Evolutionary conservation across 2,797 vertebrate genomes (phyloP).

Genomic region (Pyrocephalus nanus): DNA sequence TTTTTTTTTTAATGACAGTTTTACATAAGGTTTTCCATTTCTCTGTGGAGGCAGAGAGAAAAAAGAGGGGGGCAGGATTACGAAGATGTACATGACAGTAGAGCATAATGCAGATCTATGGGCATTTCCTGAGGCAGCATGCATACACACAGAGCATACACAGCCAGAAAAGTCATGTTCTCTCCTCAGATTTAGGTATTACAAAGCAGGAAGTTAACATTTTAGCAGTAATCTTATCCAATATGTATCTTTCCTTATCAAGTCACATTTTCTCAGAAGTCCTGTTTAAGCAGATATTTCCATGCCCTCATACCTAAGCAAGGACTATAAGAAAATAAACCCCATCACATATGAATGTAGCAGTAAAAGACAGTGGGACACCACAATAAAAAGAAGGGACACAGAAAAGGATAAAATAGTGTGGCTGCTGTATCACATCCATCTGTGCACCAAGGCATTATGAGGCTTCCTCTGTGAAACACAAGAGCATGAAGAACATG

Average conservation of each 20-base stretch:
- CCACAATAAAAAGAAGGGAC: not conserved
- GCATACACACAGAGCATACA: not conserved
- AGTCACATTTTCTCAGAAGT: not conserved
- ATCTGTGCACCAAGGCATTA: not conserved
- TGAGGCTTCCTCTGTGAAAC: fast-evolving
- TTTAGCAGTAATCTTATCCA: not conserved
- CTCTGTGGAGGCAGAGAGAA: not conserved
- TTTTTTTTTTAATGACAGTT: not conserved
- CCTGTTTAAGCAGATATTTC: not conserved
- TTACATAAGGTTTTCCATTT: not conserved
- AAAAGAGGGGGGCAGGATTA: not conserved
- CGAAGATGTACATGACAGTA: not conserved
- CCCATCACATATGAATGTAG: not conserved
- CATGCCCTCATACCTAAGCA: not conserved
- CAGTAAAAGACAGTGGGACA: not conserved
- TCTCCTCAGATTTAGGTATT: not conserved
- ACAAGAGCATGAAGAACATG: fast-evolving
- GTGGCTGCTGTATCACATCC: too few species aligned
- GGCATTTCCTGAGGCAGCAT: not conserved
- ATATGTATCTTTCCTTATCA: not conserved
- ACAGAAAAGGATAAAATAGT: not conserved
- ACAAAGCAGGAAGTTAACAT: not conserved
- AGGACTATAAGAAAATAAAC: not conserved
- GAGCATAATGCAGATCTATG: not conserved
- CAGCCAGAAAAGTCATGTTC: not conserved